Evolutionary conservation across 2,888 invertebrate genomes (phyloP).

Genomic region (Nemoura dubitans): DNA sequence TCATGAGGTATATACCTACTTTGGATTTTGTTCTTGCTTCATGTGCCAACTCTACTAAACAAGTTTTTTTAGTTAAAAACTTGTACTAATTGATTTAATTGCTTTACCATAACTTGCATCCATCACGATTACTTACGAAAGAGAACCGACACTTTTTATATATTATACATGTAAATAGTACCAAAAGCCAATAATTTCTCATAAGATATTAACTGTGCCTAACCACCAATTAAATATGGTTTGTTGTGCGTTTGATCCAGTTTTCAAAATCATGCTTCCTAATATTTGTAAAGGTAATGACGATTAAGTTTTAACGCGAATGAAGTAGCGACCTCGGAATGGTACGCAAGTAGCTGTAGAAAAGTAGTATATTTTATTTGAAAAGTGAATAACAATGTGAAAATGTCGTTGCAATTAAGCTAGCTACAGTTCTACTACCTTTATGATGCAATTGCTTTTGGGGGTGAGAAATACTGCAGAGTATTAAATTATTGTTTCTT

Average conservation of each 20-base stretch:
- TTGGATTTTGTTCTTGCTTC: conserved; percentile 1
- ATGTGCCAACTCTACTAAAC: conserved; percentile 8
- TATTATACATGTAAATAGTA: not conserved
- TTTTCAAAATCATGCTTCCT: not conserved
- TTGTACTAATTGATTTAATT: not conserved
- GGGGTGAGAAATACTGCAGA: not conserved
- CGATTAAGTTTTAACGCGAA: not conserved
- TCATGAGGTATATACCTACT: too few species aligned
- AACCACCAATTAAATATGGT: not conserved
- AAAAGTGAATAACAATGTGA: too few species aligned
- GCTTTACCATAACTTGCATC: not conserved
- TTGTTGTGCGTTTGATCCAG: not conserved
- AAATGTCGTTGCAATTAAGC: not conserved
- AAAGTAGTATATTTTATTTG: too few species aligned
- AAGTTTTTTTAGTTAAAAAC: not conserved
- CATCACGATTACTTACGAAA: not conserved
- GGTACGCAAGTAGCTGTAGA: too few species aligned
- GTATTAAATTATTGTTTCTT: conserved; percentile 20
- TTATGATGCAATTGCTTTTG: not conserved
- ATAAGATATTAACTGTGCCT: not conserved
- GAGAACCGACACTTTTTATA: not conserved
- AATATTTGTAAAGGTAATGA: not conserved
- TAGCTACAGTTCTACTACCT: not conserved
- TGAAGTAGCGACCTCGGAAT: not conserved
- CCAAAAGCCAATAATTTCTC: not conserved